Base-by-base conservation (phyloP, 2,797 vertebrate species). In the Scarus forsteni region DNA sequence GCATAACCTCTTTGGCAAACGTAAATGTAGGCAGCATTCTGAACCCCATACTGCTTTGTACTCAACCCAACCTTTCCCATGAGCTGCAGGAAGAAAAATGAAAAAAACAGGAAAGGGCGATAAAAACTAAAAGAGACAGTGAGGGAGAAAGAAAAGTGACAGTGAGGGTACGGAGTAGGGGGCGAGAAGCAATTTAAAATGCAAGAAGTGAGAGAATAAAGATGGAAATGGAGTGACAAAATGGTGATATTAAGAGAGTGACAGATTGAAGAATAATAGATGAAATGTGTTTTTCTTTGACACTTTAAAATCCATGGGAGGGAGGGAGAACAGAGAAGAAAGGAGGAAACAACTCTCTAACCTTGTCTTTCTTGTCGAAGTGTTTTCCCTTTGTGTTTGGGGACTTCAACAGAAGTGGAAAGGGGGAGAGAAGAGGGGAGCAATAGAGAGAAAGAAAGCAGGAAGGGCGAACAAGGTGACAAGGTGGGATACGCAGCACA, bases 111-210 rank as follows among this genome's bases (percentile, higher is more conserved):
- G 67, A 74, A 79, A 92, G 70, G 39, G 79, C 59, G 44, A 58
- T 77, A 74, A 88, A 85, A 85, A 79, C 68, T 66, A 80, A 86
- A 83, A 77, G 80, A 90, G 86, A 84, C 81, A 83, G 81, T 34
- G 57, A 76, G 63, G 59, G 64, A 77, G 72, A 76, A 68, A 68
- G 66, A 42, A 51, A 84, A 78, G 73, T 79, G 73, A 84, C 75
- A 82, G 64, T 42, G 43, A 77, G 61, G 38, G 76, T 78, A 79
- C 73, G 71, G 80, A 70, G 75, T 27, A 60, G 18, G 62, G 69
- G 65, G 79, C 49, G 58, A 60, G 50, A 81, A 62, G 64, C 52
- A 66, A 78, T 85, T 66, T 77, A 64, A 54, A 83, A 75, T 43
- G 73, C 27, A 27, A 68, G 53, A 44, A 62, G 36, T n/a, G 58